phyloP scores from a whole-genome alignment of 1,140 invertebrate species.

The Cherax quadricarinatus region DNA sequence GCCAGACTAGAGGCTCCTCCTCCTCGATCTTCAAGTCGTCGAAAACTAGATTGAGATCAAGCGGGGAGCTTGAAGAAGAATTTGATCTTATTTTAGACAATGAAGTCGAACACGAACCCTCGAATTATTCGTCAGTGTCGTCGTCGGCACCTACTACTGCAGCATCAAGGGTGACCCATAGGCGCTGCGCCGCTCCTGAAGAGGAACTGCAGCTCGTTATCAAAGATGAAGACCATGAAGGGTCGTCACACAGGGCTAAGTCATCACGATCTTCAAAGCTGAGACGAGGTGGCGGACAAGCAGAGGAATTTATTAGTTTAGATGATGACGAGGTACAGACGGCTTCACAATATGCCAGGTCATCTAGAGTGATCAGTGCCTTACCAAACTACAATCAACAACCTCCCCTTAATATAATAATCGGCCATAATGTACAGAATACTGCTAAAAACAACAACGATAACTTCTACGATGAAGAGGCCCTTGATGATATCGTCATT shows the following conservation, averaged over 20 bases:
- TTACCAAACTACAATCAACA: constrained; percentile 44
- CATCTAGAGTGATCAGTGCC: constrained; percentile 50
- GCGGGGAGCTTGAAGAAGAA: constrained; percentile 12
- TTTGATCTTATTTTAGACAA: constrained; percentile 9
- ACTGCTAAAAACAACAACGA: neutral
- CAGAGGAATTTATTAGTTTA: constrained; percentile 10
- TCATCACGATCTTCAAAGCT: constrained; percentile 27
- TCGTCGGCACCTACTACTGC: neutral
- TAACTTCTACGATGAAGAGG: constrained; percentile 7
- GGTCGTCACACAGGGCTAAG: neutral
- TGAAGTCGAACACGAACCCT: neutral
- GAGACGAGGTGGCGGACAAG: neutral
- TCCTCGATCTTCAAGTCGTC: constrained; percentile 31
- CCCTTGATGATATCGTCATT: constrained; percentile 50
- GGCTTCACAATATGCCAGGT: neutral
- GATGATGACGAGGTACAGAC: constrained; percentile 6
- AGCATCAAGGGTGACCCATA: neutral
- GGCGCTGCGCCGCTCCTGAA: neutral
- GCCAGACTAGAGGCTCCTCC: constrained; percentile 7
- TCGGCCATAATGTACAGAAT: constrained; percentile 16
- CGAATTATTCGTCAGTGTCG: neutral
- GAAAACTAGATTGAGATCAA: neutral
- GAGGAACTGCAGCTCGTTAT: constrained; percentile 1
- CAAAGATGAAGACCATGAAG: constrained; percentile 9
- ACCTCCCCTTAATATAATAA: constrained; percentile 10